Base-by-base conservation (phyloP, 2,797 vertebrate species). In the Syndactyla subalaris region DNA sequence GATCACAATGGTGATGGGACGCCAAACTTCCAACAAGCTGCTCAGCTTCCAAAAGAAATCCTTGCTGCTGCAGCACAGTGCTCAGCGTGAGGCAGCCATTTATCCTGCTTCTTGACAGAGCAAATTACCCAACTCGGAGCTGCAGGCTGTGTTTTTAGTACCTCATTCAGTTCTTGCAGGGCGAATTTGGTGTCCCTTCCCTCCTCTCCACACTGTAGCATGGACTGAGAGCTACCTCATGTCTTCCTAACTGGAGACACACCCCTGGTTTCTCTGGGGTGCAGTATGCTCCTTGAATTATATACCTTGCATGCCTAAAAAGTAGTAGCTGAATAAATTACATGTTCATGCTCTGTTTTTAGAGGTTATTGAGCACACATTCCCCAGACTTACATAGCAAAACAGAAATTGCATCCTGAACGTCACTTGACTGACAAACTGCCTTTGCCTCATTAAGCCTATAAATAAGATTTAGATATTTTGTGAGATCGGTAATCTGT, bases 51-150 rank as follows among this genome's bases (percentile, higher is more conserved):
- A 2, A 1, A 89, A 93, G 78, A 59, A 84, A 65, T 39, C 62
- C 39, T 39, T 68, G 22, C 74, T 79, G 74, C 83, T 52, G 59
- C 66, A 73, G 48, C 63, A 24, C 4, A 2, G 59, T 41, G 88
- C 88, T 92, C 86, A 89, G 86, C 45, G 0, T 71, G 96, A 79
- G 45, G 55, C 77, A 73, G n/a, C 82, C 74, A 67, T 95, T 90
- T 70, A 86, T 96, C 63, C 88, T 85, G 43, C 71, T 74, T 90
- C 71, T 67, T 91, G 83, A 82, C 77, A 76, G 80, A 88, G 88
- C 23, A 82, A 72, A 91, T 89, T 79, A 57, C 71, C 73, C 83
- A 66, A 0, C 52, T 63, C 4, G 0, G 86, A 66, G 74, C 74
- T 85, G 39, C 14, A 38, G 48, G 83, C 80, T 90, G 41, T 71